phyloP scores from a whole-genome alignment of 1,140 invertebrate genomes.

The Drosophila sp. region DNA sequence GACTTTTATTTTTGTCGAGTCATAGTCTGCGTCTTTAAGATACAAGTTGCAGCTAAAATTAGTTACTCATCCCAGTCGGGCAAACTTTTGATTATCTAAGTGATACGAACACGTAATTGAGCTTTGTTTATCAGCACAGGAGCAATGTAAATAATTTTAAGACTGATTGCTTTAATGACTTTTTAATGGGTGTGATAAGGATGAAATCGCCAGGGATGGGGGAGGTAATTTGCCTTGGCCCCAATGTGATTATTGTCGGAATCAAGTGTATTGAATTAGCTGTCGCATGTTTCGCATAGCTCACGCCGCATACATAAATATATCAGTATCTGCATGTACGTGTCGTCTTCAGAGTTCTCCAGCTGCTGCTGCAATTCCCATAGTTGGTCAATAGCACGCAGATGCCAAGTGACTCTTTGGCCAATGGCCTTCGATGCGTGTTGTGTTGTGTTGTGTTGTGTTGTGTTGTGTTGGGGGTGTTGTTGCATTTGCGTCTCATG shows the following conservation, averaged over 20 bases:
- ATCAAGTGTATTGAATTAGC: constrained; percentile 25
- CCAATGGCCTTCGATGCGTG: constrained; percentile 49
- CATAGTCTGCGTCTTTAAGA: constrained; percentile 6
- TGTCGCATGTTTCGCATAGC: constrained; percentile 58
- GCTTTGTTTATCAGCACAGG: constrained; percentile 38
- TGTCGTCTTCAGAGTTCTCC: constrained; percentile 38
- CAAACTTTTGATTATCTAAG: constrained; percentile 23
- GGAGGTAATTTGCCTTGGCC: constrained; percentile 38
- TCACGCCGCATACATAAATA: constrained; percentile 12
- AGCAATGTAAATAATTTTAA: constrained; percentile 2
- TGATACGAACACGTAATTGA: constrained; percentile 33
- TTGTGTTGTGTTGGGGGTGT: constrained; percentile 19
- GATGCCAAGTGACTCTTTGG: constrained; percentile 49
- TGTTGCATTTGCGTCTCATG: background rate
- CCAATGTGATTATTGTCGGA: constrained; percentile 27
- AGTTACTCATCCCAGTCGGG: background rate
- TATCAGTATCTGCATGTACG: constrained; percentile 47
- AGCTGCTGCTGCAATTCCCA: constrained; percentile 29
- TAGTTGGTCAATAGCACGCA: constrained; percentile 55
- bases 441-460: no score
- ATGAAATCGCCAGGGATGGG: constrained; percentile 9
- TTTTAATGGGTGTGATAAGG: constrained; percentile 48
- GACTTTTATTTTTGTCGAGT: no score
- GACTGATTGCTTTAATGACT: constrained; percentile 36
- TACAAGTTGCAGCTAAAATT: background rate